Percentiles rank a stretch among this genome's conserved stretches.
Evolutionary conservation across 2,113 vertebrate species (phyloP).

Genomic region (Australoheros scitulus): DNA sequence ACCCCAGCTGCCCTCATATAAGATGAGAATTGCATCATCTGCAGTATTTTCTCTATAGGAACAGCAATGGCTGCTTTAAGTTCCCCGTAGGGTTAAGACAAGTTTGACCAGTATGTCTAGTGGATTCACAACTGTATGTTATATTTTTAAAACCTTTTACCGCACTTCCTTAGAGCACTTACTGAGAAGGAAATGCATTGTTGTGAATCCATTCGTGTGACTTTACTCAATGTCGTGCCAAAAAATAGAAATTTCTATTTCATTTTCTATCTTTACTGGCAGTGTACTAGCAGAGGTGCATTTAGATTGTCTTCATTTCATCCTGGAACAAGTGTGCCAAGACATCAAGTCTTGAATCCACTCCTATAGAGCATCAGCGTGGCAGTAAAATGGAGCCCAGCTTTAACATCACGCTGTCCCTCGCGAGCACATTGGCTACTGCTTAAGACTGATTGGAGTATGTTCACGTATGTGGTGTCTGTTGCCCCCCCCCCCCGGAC

Average conservation of each 20-base stretch:
- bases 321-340: background rate
- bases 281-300: background rate
- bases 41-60: background rate
- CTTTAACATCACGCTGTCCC: background rate
- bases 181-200: conserved; percentile 1
- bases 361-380: background rate
- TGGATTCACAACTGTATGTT: no score
- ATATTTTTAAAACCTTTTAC: background rate
- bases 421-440: background rate
- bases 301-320: background rate
- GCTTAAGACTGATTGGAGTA: conserved; percentile 4
- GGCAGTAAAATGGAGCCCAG: background rate
- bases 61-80: background rate
- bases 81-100: background rate
- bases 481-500: background rate
- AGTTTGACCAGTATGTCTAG: background rate
- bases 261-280: background rate
- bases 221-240: background rate
- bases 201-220: background rate
- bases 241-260: background rate
- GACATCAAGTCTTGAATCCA: background rate
- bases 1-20: conserved; percentile 30
- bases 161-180: background rate
- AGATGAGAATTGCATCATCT: conserved; percentile 68
- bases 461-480: background rate